phyloP scores from a whole-genome alignment of 1,140 invertebrate genomes.

The Euura saliciscinereae region DNA sequence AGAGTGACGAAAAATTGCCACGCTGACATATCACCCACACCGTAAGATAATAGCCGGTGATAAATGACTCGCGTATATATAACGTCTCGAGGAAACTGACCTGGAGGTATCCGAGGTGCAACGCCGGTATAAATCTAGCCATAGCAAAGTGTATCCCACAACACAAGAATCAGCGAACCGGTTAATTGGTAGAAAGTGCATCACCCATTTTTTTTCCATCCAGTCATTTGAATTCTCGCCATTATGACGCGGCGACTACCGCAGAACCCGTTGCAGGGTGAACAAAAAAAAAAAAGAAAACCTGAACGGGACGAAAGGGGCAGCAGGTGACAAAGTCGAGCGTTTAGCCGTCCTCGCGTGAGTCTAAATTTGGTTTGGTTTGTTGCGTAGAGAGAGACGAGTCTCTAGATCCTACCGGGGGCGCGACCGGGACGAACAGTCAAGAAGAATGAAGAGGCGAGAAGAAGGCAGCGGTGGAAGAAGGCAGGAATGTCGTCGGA shows the following conservation, averaged over 20 bases:
- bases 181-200: slow-evolving; percentile 5
- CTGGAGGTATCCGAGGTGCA: too few relatives aligned
- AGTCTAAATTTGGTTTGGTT: slow-evolving; percentile 37
- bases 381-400: too few relatives aligned
- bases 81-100: background rate
- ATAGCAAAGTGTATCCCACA: background rate
- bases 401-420: background rate
- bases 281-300: slow-evolving; percentile 28
- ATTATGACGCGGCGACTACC: background rate
- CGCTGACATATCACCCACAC: background rate
- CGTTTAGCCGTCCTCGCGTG: slow-evolving; percentile 39
- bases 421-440: slow-evolving; percentile 28
- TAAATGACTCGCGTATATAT: background rate
- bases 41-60: background rate
- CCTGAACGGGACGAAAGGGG: background rate
- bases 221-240: background rate
- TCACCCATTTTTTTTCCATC: background rate
- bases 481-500: slow-evolving; percentile 59
- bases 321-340: slow-evolving; percentile 52
- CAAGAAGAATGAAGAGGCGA: slow-evolving; percentile 21
- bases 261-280: background rate
- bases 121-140: background rate
- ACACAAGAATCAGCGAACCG: slow-evolving; percentile 1
- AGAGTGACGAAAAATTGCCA: background rate
- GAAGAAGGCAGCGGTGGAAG: slow-evolving; percentile 40